Evolutionary conservation across 2,113 vertebrate genomes (phyloP).

Genomic region (rabbit (Oryctolagus cuniculus)): mOryCun1.1 NC_091441.1:68822001-68822500

Average conservation of each 20-base stretch:
- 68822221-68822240: slow-evolving; percentile 68
- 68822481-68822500: neutral
- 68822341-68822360: neutral
- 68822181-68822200: slow-evolving; percentile 52
- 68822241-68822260: neutral
- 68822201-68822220: slow-evolving; percentile 72
- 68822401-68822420: neutral
- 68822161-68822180: slow-evolving; percentile 67
- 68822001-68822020: neutral
- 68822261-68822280: neutral
- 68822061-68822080: slow-evolving; percentile 22
- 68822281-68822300: slow-evolving; percentile 66
- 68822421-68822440: neutral
- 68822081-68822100: slow-evolving; percentile 39
- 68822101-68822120: slow-evolving; percentile 47
- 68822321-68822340: neutral
- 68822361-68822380: neutral
- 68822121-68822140: slow-evolving; percentile 65
- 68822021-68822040: neutral
- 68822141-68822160: slow-evolving; percentile 74
- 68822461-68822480: neutral
- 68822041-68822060: neutral
- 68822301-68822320: slow-evolving; percentile 83
- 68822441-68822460: neutral
- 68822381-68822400: neutral